Conservation (phyloP, 2,888 invertebrate species). For the Buathra laborator region DNA sequence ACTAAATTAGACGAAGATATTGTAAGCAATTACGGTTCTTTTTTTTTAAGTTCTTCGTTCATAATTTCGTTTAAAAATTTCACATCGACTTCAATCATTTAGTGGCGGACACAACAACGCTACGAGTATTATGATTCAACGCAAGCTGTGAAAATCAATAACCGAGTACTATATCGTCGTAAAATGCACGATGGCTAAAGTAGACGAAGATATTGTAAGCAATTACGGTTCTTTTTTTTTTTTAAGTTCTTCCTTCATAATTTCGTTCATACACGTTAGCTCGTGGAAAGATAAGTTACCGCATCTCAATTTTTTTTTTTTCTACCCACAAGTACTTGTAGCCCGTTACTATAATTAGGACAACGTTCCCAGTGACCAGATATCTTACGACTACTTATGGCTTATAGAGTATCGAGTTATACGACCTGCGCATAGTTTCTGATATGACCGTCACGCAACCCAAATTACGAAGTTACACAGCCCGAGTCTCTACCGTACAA, state of each 20-base stretch:
- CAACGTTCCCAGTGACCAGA: background rate
- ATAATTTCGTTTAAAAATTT: background rate
- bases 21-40: too few relatives aligned
- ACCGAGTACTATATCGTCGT: background rate
- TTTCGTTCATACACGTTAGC: too few relatives aligned
- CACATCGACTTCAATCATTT: background rate
- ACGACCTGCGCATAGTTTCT: background rate
- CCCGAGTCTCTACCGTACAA: constrained; percentile 2
- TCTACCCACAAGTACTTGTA: background rate
- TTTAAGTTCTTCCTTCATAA: too few relatives aligned
- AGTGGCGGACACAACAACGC: constrained; percentile 8
- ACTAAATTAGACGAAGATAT: too few relatives aligned
- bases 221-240: too few relatives aligned
- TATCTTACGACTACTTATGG: background rate
- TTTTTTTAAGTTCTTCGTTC: too few relatives aligned
- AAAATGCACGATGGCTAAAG: too few relatives aligned
- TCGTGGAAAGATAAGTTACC: too few relatives aligned
- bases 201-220: too few relatives aligned
- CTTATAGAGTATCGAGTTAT: background rate
- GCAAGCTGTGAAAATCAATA: constrained; percentile 39
- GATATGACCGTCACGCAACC: constrained; percentile 35
- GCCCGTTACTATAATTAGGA: background rate
- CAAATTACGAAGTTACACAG: constrained; percentile 31
- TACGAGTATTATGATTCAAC: constrained; percentile 27
- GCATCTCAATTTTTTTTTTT: background rate